phyloP scores from a whole-genome alignment of 35 echinoderm and acorn worm species.

The Holothuria glaberrima region DNA sequence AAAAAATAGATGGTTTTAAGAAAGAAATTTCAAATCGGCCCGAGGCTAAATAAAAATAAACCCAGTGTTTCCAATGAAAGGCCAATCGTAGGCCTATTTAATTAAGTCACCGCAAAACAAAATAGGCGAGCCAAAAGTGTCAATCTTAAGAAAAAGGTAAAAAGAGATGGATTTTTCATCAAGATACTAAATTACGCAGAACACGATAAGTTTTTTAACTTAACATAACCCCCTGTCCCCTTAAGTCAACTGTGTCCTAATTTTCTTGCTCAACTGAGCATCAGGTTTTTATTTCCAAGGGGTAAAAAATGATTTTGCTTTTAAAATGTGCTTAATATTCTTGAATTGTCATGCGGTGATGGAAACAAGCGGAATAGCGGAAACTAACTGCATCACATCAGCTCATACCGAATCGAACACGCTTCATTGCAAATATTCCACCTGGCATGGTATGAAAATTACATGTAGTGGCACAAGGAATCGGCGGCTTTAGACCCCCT shows the following conservation, averaged over 20 bases:
- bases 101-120: slow-evolving; percentile 26
- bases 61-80: not conserved
- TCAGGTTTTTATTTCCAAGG: slow-evolving; percentile 40
- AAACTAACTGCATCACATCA: not conserved
- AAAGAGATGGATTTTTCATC: not conserved
- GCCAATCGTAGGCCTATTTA: slow-evolving; percentile 28
- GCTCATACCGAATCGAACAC: not conserved
- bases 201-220: not conserved
- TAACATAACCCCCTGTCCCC: slow-evolving; percentile 41
- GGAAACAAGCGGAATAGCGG: not conserved
- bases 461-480: not conserved
- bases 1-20: slow-evolving; percentile 40
- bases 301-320: slow-evolving; percentile 50
- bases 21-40: slow-evolving; percentile 44
- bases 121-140: slow-evolving; percentile 17
- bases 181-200: slow-evolving; percentile 31
- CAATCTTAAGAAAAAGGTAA: not conserved
- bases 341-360: slow-evolving; percentile 28
- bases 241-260: slow-evolving; percentile 45
- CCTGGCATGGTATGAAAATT: slow-evolving; percentile 29
- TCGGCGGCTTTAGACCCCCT: slow-evolving; percentile 1
- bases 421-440: slow-evolving; percentile 36
- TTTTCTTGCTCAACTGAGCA: slow-evolving; percentile 18
- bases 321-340: slow-evolving; percentile 52
- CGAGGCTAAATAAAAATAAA: slow-evolving; percentile 33